Evolutionary conservation across 2,797 vertebrate genomes (phyloP).

Genomic region (Catharus ustulatus): DNA sequence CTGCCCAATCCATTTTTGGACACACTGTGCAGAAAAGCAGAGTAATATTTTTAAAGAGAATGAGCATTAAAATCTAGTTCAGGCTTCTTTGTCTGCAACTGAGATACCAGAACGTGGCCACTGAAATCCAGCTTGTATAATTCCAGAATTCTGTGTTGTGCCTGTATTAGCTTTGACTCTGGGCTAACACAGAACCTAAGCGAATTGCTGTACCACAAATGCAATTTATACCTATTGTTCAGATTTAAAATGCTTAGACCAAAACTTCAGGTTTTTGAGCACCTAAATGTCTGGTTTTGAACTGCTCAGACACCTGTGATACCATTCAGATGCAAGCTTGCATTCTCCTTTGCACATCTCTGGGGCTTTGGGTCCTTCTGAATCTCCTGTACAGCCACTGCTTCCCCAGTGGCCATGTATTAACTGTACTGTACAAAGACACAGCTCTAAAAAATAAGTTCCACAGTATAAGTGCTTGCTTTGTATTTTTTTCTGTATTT

Average conservation of each 20-base stretch:
- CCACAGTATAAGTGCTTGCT: neutral
- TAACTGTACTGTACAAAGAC: neutral
- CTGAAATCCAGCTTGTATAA: neutral
- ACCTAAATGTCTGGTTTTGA: neutral
- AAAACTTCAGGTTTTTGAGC: neutral
- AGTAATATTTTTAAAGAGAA: neutral
- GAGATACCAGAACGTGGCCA: neutral
- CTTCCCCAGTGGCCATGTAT: neutral
- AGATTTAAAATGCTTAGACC: neutral
- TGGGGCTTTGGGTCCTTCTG: neutral
- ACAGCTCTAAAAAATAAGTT: neutral
- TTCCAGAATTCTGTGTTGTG: neutral
- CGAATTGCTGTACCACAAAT: neutral
- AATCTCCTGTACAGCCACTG: neutral
- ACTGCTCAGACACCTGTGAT: neutral
- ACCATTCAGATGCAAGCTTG: neutral
- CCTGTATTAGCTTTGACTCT: neutral
- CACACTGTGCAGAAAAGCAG: neutral
- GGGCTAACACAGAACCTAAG: neutral
- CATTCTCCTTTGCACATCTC: neutral
- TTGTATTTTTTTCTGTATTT: neutral
- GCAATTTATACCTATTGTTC: neutral
- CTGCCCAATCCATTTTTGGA: neutral
- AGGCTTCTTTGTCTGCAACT: neutral
- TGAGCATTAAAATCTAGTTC: neutral